A percentile compares a stretch with the other conserved stretches of the same genome.
phyloP scores from a whole-genome alignment of 30 jellyfish, hydroid and myxozoan genomes.

The Turritopsis rubra region DNA sequence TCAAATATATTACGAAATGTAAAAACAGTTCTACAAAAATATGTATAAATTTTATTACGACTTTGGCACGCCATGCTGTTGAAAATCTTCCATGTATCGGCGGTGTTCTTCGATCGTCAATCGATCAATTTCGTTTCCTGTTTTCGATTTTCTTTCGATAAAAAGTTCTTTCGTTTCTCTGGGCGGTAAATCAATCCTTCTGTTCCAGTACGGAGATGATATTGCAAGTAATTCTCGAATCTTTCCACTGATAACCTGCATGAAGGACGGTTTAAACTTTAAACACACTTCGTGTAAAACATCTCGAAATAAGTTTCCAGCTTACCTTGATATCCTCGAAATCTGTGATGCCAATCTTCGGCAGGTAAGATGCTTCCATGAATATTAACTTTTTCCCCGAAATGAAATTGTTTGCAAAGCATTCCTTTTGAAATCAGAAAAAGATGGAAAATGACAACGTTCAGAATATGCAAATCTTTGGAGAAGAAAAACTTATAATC shows the following conservation, averaged over 20 bases:
- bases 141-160: slow-evolving; percentile 66
- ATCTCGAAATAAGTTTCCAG: no score
- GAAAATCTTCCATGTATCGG: slow-evolving; percentile 37
- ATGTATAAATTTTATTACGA: not conserved
- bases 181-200: slow-evolving; percentile 67
- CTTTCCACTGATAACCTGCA: slow-evolving; percentile 38
- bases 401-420: slow-evolving; percentile 49
- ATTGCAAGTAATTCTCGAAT: slow-evolving; percentile 51
- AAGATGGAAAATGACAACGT: not conserved
- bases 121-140: slow-evolving; percentile 47
- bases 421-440: slow-evolving; percentile 20
- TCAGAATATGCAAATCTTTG: not conserved
- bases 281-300: no score
- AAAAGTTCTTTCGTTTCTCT: slow-evolving; percentile 54
- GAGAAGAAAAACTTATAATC: not conserved
- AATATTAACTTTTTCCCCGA: slow-evolving; percentile 51
- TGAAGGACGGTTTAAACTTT: slow-evolving; percentile 5
- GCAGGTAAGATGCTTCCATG: slow-evolving; percentile 56
- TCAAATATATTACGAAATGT: not conserved
- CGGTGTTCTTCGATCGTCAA: slow-evolving; percentile 57
- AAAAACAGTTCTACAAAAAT: not conserved
- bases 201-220: slow-evolving; percentile 39
- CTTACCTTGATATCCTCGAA: slow-evolving; percentile 66
- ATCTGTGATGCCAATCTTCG: slow-evolving; percentile 75
- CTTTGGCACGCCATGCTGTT: slow-evolving; percentile 34